These are phyloP conservation scores for Gymnogyps californianus DNA, from an alignment of 2,113 vertebrate genomes.

Conservation along the genomic window DNA sequence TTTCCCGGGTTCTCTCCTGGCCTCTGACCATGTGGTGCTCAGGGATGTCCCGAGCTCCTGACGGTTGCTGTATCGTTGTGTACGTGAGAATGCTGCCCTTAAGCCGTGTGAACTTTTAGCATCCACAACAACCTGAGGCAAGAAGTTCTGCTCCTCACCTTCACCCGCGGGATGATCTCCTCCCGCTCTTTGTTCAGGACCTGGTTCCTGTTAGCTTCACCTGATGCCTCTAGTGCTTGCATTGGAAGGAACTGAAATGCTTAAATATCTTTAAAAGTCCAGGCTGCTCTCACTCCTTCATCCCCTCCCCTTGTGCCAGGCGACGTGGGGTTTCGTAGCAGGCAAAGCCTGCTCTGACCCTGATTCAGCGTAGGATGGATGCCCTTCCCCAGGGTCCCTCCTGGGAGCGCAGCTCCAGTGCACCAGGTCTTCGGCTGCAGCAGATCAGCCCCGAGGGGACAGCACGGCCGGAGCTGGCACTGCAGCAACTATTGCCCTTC, in stretches of 20 bases:
- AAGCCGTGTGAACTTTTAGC: neutral
- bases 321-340: neutral
- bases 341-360: neutral
- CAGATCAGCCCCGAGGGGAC: no score
- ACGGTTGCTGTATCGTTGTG: no score
- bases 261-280: neutral
- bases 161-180: neutral
- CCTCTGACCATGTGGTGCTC: neutral
- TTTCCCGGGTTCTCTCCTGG: neutral
- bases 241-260: neutral
- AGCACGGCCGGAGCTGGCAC: neutral
- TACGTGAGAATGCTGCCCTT: neutral
- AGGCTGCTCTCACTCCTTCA: neutral
- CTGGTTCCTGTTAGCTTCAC: neutral
- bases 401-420: neutral
- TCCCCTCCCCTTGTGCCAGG: neutral
- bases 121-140: neutral
- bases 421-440: fast-evolving
- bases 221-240: neutral
- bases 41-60: neutral
- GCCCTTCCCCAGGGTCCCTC: neutral
- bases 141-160: neutral
- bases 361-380: fast-evolving
- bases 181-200: neutral
- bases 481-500: neutral